phyloP scores from a whole-genome alignment of 2,113 vertebrate species.

The Macroglossus sobrinus region DNA sequence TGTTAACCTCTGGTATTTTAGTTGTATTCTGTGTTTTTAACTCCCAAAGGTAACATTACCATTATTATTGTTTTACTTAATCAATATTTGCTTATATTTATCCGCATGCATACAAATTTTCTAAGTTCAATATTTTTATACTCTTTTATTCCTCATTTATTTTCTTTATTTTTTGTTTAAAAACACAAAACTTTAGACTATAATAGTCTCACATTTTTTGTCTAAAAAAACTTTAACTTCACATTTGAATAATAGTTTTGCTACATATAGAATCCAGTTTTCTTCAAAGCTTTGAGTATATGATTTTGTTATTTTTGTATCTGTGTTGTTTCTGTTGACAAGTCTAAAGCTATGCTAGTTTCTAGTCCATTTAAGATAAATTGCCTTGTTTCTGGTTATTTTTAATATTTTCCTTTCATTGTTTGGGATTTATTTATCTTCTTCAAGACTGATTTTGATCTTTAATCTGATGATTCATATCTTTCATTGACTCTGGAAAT shows the following conservation, averaged over 20 bases:
- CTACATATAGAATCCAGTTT: neutral
- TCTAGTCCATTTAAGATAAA: neutral
- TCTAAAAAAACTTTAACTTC: neutral
- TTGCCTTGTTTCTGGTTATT: neutral
- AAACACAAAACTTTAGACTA: neutral
- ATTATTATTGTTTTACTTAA: neutral
- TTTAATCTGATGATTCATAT: neutral
- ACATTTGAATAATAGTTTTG: neutral
- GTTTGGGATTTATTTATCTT: neutral
- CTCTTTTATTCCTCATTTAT: neutral
- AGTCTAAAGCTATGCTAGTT: neutral
- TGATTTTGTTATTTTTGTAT: neutral
- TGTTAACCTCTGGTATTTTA: neutral
- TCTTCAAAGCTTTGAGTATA: neutral
- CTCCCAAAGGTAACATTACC: neutral
- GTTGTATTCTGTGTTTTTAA: neutral
- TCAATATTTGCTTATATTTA: neutral
- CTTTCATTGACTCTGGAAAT: neutral
- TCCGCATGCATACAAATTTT: neutral
- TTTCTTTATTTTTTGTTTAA: neutral
- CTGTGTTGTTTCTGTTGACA: neutral
- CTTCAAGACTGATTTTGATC: neutral
- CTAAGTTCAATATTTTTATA: neutral
- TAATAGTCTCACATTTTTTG: neutral
- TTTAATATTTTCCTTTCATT: neutral